Conservation (phyloP, 2,113 vertebrate genomes). For the Alectura lathami region DNA sequence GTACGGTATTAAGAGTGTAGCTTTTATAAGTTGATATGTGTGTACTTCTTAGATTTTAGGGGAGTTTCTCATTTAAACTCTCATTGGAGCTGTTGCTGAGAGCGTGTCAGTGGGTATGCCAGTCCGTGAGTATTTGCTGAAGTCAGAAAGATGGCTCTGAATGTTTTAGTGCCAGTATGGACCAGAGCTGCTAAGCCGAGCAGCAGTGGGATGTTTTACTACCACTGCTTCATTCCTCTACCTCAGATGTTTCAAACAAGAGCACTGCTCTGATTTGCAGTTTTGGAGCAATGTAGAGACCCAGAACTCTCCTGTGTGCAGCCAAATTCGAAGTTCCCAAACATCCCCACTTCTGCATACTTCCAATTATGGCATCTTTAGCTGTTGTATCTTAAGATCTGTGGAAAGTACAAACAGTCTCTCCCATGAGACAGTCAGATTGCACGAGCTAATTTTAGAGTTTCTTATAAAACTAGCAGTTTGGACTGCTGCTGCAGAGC, state of each 20-base stretch:
- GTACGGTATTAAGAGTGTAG: too few relatives aligned
- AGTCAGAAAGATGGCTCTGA: not conserved
- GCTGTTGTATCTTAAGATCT: not conserved
- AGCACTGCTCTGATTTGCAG: not conserved
- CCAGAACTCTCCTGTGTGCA: not conserved
- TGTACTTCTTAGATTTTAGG: not conserved
- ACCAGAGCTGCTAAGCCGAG: not conserved
- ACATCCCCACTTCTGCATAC: not conserved
- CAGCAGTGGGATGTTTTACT: not conserved
- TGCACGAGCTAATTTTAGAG: not conserved
- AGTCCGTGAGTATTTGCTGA: not conserved
- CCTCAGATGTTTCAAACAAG: fast-evolving
- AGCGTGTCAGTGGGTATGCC: not conserved
- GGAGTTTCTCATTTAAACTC: not conserved
- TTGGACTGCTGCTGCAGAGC: not conserved
- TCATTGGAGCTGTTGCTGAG: not conserved
- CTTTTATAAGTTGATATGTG: not conserved
- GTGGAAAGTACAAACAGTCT: not conserved
- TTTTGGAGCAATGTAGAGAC: not conserved
- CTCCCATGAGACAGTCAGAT: not conserved
- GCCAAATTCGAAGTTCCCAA: not conserved
- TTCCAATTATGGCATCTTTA: not conserved
- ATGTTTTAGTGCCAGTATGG: not conserved
- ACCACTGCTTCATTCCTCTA: not conserved
- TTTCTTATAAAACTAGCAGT: not conserved